Base-by-base conservation (phyloP, 2,113 vertebrate species). In the Daubentonia madagascariensis region DNA sequence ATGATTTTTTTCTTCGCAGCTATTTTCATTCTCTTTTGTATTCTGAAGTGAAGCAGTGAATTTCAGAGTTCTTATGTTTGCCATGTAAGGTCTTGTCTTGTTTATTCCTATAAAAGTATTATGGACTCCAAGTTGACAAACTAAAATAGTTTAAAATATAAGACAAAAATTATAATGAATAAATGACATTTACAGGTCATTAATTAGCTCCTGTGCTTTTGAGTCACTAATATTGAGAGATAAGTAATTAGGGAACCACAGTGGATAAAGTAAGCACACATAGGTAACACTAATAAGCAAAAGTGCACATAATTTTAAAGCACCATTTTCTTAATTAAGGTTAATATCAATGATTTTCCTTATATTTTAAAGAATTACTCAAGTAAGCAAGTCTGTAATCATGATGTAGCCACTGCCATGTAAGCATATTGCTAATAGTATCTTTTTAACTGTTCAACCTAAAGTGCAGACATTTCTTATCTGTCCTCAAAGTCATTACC, bases 171-270 rank as follows among this genome's bases (percentile, higher is more conserved):
- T 59, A 65, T 61, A 80, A 61, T 54, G 61, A 94, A 70, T 75
- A 35, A 91, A 80, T 63, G 17, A 14, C 72, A 94, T 91, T 96
- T 59, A 12, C 4, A 83, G 86, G 43, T 96, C 96, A 92, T 98
- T 98, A 98, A 95, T 97, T 78, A 98, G 78, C 79, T 95, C 81
- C 59, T 97, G 76, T 96, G 75, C 52, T 67, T 97, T 97, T 98
- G 35, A 95, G 79, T n/a, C 54, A 79, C 92, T 96, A 94, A 72
- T 12, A 89, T 63, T 97, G 83, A 97, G 45, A 96, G 89, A 96
- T 97, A 96, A 98, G 97, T 97, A 98, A 85, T 91, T 89, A 94
- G 83, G 43, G 30, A 91, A 87, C 35, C 22, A 50, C 3, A 90
- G n/a, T n/a, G 68, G 43, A 85, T 85, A 94, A 73, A 85, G 85